Base-by-base conservation (phyloP, 1,140 invertebrate species). In the Oreohelix idahoensis region DNA sequence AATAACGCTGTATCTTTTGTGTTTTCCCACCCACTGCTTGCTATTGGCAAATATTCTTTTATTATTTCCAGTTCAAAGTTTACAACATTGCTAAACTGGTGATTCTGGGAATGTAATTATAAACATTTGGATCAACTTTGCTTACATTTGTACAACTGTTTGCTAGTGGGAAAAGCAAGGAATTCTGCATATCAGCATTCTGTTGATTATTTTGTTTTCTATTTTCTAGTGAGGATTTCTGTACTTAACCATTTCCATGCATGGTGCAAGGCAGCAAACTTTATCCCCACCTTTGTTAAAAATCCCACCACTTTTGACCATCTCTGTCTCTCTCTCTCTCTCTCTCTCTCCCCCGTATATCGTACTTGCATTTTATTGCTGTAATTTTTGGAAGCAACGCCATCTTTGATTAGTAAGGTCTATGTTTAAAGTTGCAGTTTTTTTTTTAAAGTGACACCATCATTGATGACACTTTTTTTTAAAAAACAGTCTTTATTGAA, bases 181-280 rank as follows among this genome's bases (percentile, higher is more conserved):
- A 66, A 66, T 66, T 66, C 8, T 58, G 53, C 29, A 32, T 66
- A 32, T 66, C 63, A 66, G 63, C 20, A 66, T 32, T 8, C 23
- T 4, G 8, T 58, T 49, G 45, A 4, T 58, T 58, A 58, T 58
- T 15, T 58, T 11, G 4, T 66, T 66, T 13, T 2, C 32, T 29
- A 2, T 29, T 66, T 66, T 66, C 8, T 35, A 15, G 29, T 32
- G 29, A 32, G 36, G 23, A 78, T 78, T 36, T 51, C 29, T 70
- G 63, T 76, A 42, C 66, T 76, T 81, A 35, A 35, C 42, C 45
- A 39, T 51, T 36, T 75, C 32, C 49, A 63, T 82, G 49, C 73
- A 75, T 70, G 35, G 51, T 69, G 58, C 39, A 53, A 77, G 75
- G 75, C 75, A 77, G 75, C 75, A 77, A 42, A 35, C 1, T 32